phyloP scores from a whole-genome alignment of 2,113 vertebrate species.

The Pseudonaja textilis region DNA sequence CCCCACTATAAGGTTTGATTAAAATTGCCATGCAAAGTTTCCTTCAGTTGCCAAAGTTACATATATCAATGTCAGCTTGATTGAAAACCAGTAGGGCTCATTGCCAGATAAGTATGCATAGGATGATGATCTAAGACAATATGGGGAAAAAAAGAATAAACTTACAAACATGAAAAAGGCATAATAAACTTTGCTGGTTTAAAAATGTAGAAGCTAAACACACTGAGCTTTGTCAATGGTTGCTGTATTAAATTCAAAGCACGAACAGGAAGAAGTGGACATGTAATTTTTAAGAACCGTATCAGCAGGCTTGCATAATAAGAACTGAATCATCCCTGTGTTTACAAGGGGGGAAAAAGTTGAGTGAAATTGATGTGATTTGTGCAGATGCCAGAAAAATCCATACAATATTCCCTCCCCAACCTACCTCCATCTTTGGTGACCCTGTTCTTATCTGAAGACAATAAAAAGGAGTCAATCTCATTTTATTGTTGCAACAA shows the following conservation, averaged over 20 bases:
- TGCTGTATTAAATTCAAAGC: background rate
- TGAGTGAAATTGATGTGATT: background rate
- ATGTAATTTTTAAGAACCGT: background rate
- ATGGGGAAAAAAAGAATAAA: background rate
- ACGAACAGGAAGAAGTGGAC: background rate
- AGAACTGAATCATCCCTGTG: background rate
- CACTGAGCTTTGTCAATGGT: background rate
- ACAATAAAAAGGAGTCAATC: background rate
- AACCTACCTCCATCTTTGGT: background rate
- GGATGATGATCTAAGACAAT: background rate
- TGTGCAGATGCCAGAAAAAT: background rate
- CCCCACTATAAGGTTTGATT: constrained; percentile 14
- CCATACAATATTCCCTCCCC: background rate
- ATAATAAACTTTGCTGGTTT: background rate
- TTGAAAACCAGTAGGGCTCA: background rate
- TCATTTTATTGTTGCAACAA: background rate
- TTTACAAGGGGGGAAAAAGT: background rate
- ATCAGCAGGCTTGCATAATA: background rate
- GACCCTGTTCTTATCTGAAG: background rate
- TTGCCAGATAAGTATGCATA: background rate
- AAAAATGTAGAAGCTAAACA: background rate
- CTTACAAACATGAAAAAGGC: background rate
- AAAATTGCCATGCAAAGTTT: background rate
- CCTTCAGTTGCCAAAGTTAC: background rate
- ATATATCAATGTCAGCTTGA: constrained; percentile 28